Base-by-base conservation (phyloP, 1,140 invertebrate genomes). In the Colletes gigas region DNA sequence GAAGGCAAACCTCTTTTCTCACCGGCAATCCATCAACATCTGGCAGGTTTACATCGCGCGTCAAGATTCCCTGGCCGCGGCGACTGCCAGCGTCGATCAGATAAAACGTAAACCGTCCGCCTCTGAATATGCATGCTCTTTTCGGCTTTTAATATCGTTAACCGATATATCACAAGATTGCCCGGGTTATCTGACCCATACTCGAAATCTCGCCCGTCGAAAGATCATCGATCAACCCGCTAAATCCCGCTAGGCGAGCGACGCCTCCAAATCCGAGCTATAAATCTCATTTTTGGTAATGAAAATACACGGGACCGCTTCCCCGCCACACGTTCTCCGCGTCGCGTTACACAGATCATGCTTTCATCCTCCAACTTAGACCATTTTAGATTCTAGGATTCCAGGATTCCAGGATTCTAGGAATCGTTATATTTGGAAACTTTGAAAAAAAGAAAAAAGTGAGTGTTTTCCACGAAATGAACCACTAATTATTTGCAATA, bases 51-150 rank as follows among this genome's bases (percentile, higher is more conserved):
- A 90, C 92, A 91, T 90, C 88, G 85, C 86, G 82, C 90, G 90
- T 90, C 86, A 91, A 92, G 90, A 91, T 89, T 89, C 86, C 86
- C 88, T 80, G 69, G 78, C n/a, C n/a, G n/a, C 83, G 78, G 85
- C 82, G 83, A 73, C 84, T 86, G 77, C 82, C 88, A 78, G 81
- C 78, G 77, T 78, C 88, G 86, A 92, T 92, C 91, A 90, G 92
- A 92, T 92, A 91, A 86, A 92, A 90, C 89, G 86, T 84, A 83
- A 91, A 88, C 89, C 84, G 50, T n/a, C n/a, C 88, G 79, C 77
- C 81, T n/a, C 86, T 91, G 89, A 92, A 92, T 93, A 92, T 92
- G 91, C 88, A 93, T 91, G 86, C 81, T 86, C 82, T 87, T 89
- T 91, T 90, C 84, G 88, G 85, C 88, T 90, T 91, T 89, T 89